Evolutionary conservation across 2,888 invertebrate genomes (phyloP), one percentile per base, ranked within the genome.

Genomic region (Ectemnius cavifrons): DNA sequence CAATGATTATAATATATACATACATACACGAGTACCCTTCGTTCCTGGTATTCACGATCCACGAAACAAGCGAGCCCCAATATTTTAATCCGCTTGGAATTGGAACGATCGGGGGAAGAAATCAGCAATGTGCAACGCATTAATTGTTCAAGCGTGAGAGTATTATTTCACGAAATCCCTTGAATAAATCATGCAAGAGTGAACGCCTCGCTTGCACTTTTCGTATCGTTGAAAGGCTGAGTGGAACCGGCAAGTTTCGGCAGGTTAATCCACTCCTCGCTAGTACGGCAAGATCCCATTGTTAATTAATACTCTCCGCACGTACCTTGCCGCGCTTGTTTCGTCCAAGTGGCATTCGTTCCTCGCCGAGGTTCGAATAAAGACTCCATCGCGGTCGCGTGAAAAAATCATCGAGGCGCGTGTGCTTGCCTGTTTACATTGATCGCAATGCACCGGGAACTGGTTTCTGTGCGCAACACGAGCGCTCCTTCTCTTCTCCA

Each of bases 351-450:
- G 11, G 8, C 37, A 4, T 6, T 37, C 37, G 37, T 37, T 37
- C 37, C 37, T 37, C 37, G 37, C 37, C 11, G 37, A 8, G 37
- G 1, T 37, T 37, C 11, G 8, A 37, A 37, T 37, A 37, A 37
- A 37, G 37, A 37, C 6, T 37, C 6, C 8, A 69, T 58, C 52
- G 67, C 59, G 63, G 58, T 64, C 47, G 18, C 63, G 70, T 66
- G 65, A 56, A 71, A 75, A 73, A 75, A 47, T 78, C 67, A 68
- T 74, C 68, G 67, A 59, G 70, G 81, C 62, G 78, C 58, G 67
- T 63, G 60, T 63, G 60, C 67, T 70, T 45, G 61, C 74, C 69
- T 75, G 68, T 75, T 71, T 61, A 75, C 79, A 81, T 81, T 74
- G 81, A 81, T 74, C 65, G 60, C 52, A 67, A 71, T 69, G 66